A percentile compares a stretch with the other conserved stretches of the same genome.
These are phyloP conservation scores for Caenorhabditis parvicauda DNA, from an alignment of 2,888 invertebrate genomes.

Conservation along the genomic window DNA sequence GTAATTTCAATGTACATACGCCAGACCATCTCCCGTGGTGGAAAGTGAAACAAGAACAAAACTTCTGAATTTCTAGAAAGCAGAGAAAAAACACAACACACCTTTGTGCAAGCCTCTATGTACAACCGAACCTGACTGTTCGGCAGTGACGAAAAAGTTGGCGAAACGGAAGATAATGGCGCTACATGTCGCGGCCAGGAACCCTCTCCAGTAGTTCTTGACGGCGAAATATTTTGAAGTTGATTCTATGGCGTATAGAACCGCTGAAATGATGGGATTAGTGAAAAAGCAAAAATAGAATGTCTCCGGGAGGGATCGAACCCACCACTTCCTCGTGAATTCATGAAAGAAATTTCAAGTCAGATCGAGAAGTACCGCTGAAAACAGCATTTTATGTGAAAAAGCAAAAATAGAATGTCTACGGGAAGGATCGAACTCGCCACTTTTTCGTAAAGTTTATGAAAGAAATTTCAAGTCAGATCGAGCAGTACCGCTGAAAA, in stretches of 20 bases:
- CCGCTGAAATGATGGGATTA: conserved; percentile 29
- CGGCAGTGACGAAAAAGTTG: conserved; percentile 47
- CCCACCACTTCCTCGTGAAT: too few relatives aligned
- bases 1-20: not conserved
- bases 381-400: not conserved
- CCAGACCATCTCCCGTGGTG: too few relatives aligned
- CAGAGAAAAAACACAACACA: too few relatives aligned
- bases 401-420: too few relatives aligned
- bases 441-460: too few relatives aligned
- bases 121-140: conserved; percentile 23
- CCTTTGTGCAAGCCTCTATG: too few relatives aligned
- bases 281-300: not conserved
- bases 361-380: not conserved
- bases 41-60: too few relatives aligned
- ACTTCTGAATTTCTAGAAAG: too few relatives aligned
- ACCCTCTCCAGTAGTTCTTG: conserved; percentile 91
- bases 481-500: not conserved
- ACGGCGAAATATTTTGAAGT: conserved; percentile 97
- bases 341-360: not conserved
- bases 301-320: too few relatives aligned
- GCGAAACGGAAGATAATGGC: conserved; percentile 85
- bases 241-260: conserved; percentile 92
- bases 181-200: conserved; percentile 93
- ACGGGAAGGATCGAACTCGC: too few relatives aligned
- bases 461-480: too few relatives aligned